Percentiles rank a stretch among this genome's conserved stretches.
Evolutionary conservation across 1,140 invertebrate genomes (phyloP).

Genomic region (Littorina saxatilis): DNA sequence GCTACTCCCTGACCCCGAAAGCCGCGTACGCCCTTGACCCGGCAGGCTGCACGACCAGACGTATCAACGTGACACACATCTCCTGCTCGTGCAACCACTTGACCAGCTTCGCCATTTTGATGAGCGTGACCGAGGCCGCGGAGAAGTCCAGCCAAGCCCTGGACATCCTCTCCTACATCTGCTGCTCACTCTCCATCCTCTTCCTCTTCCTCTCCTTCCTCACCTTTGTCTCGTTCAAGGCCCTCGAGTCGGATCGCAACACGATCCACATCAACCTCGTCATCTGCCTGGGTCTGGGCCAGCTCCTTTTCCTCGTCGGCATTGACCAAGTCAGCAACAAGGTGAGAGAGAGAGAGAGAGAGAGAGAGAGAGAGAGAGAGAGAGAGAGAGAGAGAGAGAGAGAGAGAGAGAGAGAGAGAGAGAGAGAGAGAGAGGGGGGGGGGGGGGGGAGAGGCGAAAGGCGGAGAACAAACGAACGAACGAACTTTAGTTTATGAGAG

Average conservation of each 20-base stretch:
- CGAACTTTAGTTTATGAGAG: not conserved
- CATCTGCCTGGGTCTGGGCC: not conserved
- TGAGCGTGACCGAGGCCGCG: not conserved
- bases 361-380: too few relatives aligned
- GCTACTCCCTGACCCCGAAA: not conserved
- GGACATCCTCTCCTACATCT: not conserved
- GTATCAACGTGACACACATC: not conserved
- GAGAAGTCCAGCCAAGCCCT: not conserved
- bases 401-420: not conserved
- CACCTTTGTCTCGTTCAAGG: not conserved
- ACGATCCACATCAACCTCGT: not conserved
- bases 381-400: too few relatives aligned
- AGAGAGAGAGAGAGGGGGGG: too few relatives aligned
- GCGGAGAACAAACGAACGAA: not conserved
- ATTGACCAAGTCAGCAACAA: not conserved
- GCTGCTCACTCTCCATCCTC: too few relatives aligned
- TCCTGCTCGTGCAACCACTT: slow-evolving; percentile 7
- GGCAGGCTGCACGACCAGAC: not conserved
- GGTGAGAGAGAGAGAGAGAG: too few relatives aligned
- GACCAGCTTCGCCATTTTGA: slow-evolving; percentile 21
- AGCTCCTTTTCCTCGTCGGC: slow-evolving; percentile 6
- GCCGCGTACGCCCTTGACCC: not conserved
- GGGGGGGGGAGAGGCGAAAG: too few relatives aligned
- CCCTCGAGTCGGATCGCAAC: not conserved
- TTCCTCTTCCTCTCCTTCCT: not conserved